A percentile compares a stretch with the other conserved stretches of the same genome.
phyloP scores from a whole-genome alignment of 64 coral and sea anemone species.

The Exaiptasia diaphana region DNA sequence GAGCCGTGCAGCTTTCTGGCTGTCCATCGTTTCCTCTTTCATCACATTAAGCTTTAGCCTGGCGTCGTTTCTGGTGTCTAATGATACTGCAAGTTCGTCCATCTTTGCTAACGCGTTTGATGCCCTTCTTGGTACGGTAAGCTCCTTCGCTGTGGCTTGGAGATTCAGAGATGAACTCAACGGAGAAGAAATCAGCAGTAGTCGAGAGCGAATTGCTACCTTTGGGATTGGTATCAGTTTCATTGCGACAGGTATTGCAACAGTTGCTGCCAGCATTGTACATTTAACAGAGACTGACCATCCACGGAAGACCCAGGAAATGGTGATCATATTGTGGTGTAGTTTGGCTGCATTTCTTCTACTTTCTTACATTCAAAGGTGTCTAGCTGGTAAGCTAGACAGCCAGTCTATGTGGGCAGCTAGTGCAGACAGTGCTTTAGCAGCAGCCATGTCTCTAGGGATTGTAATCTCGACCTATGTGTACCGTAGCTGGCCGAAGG shows the following conservation, averaged over 20 bases:
- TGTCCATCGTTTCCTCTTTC: conserved; percentile 37
- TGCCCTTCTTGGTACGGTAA: conserved; percentile 58
- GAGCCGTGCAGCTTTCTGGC: conserved; percentile 49
- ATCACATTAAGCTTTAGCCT: conserved; percentile 46
- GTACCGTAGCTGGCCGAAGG: conserved; percentile 33
- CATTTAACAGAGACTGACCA: conserved; percentile 33
- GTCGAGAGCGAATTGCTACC: conserved; percentile 48
- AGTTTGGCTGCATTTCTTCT: conserved; percentile 58
- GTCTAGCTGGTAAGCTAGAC: conserved; percentile 58
- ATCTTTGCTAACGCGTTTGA: conserved; percentile 89
- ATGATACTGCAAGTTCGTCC: conserved; percentile 65
- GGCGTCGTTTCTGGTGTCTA: conserved; percentile 58
- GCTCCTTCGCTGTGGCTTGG: conserved; percentile 72
- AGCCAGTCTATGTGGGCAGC: conserved; percentile 60
- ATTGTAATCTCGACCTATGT: conserved; percentile 61
- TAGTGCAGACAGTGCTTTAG: conserved; percentile 52
- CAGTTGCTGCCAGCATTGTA: conserved; percentile 36
- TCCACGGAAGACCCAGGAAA: conserved; percentile 50
- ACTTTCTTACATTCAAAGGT: conserved; percentile 44
- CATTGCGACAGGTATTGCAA: conserved; percentile 47
- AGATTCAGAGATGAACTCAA: conserved; percentile 68
- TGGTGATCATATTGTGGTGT: conserved; percentile 55
- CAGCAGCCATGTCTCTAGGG: conserved; percentile 58
- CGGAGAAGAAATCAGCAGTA: conserved; percentile 30
- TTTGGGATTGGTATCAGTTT: conserved; percentile 57